These are phyloP conservation scores for Caenorhabditis brenneri DNA, from an alignment of 1,140 invertebrate species.

Conservation along the genomic window DNA sequence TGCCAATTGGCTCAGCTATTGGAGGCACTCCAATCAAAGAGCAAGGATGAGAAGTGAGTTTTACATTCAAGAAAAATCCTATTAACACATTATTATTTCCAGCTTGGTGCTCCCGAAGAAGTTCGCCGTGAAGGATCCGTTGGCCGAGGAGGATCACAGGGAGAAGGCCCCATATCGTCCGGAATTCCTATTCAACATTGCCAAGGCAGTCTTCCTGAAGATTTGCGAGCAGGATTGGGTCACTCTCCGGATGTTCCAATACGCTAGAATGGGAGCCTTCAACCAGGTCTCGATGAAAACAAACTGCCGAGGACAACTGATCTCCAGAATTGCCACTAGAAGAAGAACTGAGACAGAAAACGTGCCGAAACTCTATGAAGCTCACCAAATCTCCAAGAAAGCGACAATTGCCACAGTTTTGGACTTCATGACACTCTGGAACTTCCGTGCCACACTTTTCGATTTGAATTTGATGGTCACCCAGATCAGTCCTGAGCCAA, in stretches of 20 bases:
- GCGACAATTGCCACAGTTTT: conserved; percentile 48
- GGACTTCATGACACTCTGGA: conserved; percentile 46
- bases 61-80: not conserved
- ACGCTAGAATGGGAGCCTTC: conserved; percentile 40
- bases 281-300: conserved; percentile 44
- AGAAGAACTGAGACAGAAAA: conserved; percentile 20
- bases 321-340: conserved; percentile 26
- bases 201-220: not conserved
- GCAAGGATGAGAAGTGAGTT: not conserved
- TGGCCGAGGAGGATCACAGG: too few relatives aligned
- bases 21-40: not conserved
- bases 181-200: conserved; percentile 32
- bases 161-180: not conserved
- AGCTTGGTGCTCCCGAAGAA: not conserved
- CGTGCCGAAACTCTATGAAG: conserved; percentile 4
- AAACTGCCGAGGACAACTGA: conserved; percentile 48
- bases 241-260: conserved; percentile 33
- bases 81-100: too few relatives aligned
- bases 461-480: conserved; percentile 53
- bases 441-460: conserved; percentile 49
- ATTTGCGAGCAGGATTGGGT: conserved; percentile 55
- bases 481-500: conserved; percentile 43
- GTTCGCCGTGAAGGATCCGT: not conserved
- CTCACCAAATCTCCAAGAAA: conserved; percentile 49
- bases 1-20: not conserved